phyloP scores from a whole-genome alignment of 2,888 invertebrate species.

The Ceratothoa steindachneri region DNA sequence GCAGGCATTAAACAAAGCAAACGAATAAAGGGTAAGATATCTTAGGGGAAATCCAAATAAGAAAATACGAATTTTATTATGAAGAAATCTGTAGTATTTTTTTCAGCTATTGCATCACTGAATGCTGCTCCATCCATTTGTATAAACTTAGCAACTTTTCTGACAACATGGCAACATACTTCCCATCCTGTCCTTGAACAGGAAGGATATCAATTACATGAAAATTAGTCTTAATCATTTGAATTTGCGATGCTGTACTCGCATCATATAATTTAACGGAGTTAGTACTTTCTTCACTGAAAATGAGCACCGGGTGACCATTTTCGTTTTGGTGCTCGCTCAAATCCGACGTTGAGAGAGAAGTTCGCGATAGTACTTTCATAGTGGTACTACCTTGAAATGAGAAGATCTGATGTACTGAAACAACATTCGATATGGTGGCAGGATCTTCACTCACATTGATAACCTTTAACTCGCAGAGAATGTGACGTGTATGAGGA shows the following conservation, averaged over 20 bases:
- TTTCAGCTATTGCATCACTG: too few relatives aligned
- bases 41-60: too few relatives aligned
- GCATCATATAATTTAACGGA: conserved; percentile 35
- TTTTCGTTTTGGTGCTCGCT: conserved; percentile 13
- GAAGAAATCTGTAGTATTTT: too few relatives aligned
- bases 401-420: conserved; percentile 26
- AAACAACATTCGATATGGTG: neutral
- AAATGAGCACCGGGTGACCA: conserved; percentile 27
- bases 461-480: conserved; percentile 27
- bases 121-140: conserved; percentile 20
- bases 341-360: neutral
- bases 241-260: conserved; percentile 11
- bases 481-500: conserved; percentile 53
- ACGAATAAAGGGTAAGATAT: too few relatives aligned
- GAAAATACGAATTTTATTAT: too few relatives aligned
- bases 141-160: conserved; percentile 26
- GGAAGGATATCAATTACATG: conserved; percentile 31
- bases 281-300: conserved; percentile 42
- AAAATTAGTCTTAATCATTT: conserved; percentile 20
- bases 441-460: neutral
- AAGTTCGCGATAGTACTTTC: conserved; percentile 33
- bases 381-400: conserved; percentile 46
- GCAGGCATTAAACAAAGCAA: too few relatives aligned
- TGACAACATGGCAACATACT: conserved; percentile 18
- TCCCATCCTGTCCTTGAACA: neutral